Base-by-base conservation (phyloP, 2,888 invertebrate genomes). In the Chironomus riparius region DNA sequence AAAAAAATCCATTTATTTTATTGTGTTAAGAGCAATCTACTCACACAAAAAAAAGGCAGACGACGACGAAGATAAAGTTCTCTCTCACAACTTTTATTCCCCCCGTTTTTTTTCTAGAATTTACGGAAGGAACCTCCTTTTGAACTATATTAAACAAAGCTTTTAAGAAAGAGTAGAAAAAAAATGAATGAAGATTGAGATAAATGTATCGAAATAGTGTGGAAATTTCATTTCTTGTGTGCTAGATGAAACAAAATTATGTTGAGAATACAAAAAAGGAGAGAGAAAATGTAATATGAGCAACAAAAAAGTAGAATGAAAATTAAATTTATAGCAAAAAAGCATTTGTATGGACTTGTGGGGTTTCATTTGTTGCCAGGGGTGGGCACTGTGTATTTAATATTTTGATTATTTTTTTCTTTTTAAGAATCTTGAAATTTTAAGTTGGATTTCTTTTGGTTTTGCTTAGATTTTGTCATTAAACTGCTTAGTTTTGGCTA, bases 1-100 rank as follows among this genome's bases (percentile, higher is more conserved):
- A 38, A 47, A n/a, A 68, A 68, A 68, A 24, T 68, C 68, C 47
- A 68, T 68, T 68, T 68, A 68, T 68, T 68, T 68, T 68, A 68
- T 68, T 68, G 38, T 68, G 15, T 65, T 65, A 65, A 7, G 56
- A 56, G 15, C 56, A 56, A 56, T 24, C 65, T 65, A 24, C 65
- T 24, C 10, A 13, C 65, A 65, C 10, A 65, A 65, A 65, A 65
- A 65, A 56, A 24, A 21, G 65, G 65, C 10, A 22, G 21, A 65
- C 18, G 24, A 65, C 18, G 62, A 22, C n/a, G 62, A 62, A 62
- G 22, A 21, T 21, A 24, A 65, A 24, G 21, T 65, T 62, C 15
- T 65, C 10, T 56, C n/a, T 38, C 38, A 28, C 28, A 7, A 38
- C 38, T 56, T 56, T 56, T 56, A 18, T 56, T n/a, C 5, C 6